Evolutionary conservation across 1,140 invertebrate species (phyloP).

Genomic region (Temnothorax longispinosus): DNA sequence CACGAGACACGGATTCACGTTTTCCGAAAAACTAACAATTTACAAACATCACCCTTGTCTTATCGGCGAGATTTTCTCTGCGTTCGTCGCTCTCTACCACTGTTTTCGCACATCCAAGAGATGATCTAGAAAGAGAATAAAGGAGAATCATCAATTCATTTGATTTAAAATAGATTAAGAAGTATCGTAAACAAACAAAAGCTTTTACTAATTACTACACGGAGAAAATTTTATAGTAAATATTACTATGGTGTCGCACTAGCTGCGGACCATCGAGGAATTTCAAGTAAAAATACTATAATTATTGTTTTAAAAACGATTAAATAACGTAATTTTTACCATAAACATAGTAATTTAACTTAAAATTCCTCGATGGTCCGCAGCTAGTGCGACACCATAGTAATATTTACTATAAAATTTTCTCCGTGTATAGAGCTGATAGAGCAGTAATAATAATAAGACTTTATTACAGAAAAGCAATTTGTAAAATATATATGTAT

Average conservation of each 20-base stretch:
- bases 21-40: slow-evolving; percentile 22
- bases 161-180: neutral
- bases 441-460: neutral
- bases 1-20: slow-evolving; percentile 2
- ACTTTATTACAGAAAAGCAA: neutral
- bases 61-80: slow-evolving; percentile 35
- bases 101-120: slow-evolving; percentile 42
- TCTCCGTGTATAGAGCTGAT: neutral
- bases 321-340: too few species aligned
- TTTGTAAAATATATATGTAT: neutral
- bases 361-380: too few species aligned
- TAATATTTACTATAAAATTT: too few species aligned
- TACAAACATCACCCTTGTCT: slow-evolving; percentile 38
- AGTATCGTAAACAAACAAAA: neutral
- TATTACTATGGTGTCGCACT: too few species aligned
- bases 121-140: slow-evolving; percentile 59
- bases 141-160: slow-evolving; percentile 45
- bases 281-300: too few species aligned
- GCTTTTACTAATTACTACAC: neutral
- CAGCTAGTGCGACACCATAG: too few species aligned
- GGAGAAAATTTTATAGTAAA: too few species aligned
- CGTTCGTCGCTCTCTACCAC: slow-evolving; percentile 22
- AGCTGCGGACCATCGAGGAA: too few species aligned
- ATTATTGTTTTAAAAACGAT: too few species aligned
- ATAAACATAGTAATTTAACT: too few species aligned